phyloP scores from a whole-genome alignment of 1,140 invertebrate species.

The Eciton burchellii region DNA sequence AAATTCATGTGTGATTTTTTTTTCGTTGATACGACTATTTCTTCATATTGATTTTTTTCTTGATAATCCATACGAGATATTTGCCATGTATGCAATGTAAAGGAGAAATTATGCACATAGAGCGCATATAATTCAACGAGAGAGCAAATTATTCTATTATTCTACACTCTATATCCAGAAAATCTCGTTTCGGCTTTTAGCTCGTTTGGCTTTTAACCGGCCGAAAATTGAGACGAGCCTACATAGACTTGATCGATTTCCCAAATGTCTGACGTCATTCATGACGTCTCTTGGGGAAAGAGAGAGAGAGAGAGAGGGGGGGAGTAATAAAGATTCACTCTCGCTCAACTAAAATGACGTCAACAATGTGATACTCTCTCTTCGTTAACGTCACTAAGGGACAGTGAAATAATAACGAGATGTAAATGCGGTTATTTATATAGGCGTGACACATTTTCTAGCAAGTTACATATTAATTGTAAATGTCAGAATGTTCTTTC shows the following conservation, averaged over 20 bases:
- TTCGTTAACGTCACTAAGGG: conserved; percentile 7
- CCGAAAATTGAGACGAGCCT: conserved; percentile 48
- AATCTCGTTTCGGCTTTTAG: neutral
- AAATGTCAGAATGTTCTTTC: conserved; percentile 32
- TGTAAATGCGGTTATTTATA: conserved; percentile 1
- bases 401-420: conserved; percentile 21
- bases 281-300: conserved; percentile 66
- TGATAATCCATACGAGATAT: no score
- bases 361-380: conserved; percentile 5
- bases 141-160: conserved; percentile 25
- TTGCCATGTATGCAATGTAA: no score
- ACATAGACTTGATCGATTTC: conserved; percentile 67
- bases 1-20: no score
- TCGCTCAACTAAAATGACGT: conserved; percentile 23
- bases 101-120: no score
- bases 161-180: neutral
- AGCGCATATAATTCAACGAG: neutral
- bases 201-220: conserved; percentile 1
- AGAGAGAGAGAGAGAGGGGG: conserved; percentile 25
- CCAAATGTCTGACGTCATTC: conserved; percentile 66
- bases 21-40: no score
- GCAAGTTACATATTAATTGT: conserved; percentile 25
- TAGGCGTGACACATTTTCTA: conserved; percentile 20
- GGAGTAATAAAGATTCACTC: conserved; percentile 8
- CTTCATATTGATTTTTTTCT: no score